A percentile compares a stretch with the other conserved stretches of the same genome.
phyloP scores from a whole-genome alignment of 2,797 vertebrate species.

The Centropyge bicolor region DNA sequence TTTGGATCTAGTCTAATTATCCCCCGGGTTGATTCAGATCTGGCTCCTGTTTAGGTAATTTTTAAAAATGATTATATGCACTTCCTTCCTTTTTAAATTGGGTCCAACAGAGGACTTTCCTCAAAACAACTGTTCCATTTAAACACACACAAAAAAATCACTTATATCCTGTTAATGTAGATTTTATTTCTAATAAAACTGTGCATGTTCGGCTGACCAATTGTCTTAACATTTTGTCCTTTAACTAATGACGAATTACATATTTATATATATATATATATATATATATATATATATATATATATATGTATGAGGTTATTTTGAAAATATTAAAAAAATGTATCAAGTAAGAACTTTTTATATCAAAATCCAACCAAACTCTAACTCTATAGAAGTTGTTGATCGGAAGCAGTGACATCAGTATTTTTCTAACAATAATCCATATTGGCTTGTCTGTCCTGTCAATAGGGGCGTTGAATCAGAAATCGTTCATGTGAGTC shows the following conservation, averaged over 20 bases:
- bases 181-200: background rate
- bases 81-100: background rate
- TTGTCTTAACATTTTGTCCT: background rate
- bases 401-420: too few species aligned
- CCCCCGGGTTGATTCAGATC: background rate
- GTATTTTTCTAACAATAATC: background rate
- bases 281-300: too few species aligned
- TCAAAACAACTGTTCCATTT: background rate
- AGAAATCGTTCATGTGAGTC: constrained; percentile 11
- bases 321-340: background rate
- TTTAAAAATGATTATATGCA: background rate
- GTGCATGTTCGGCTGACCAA: background rate
- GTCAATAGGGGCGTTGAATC: constrained; percentile 1
- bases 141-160: background rate
- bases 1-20: background rate
- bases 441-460: background rate
- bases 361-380: too few species aligned
- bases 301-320: too few species aligned
- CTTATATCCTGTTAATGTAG: background rate
- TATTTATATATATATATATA: too few species aligned
- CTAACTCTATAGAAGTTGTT: too few species aligned
- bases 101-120: background rate
- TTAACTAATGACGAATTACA: background rate
- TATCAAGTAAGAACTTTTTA: background rate
- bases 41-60: background rate